Evolutionary conservation across 2,113 vertebrate genomes (phyloP), one percentile per base, ranked within the genome.

Genomic region (Ceyx melanurus): DNA sequence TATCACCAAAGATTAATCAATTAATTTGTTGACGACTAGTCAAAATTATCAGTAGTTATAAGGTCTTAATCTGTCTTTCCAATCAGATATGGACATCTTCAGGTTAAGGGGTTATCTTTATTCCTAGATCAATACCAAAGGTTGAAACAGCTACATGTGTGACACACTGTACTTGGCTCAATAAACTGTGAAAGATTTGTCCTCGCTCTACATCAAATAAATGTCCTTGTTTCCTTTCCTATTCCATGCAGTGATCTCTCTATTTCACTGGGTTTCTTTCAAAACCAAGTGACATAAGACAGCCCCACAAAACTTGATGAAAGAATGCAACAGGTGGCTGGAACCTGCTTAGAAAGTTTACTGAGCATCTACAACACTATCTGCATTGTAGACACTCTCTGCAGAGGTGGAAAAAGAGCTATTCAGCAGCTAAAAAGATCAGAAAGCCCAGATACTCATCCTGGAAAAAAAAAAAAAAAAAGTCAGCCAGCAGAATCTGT

Each of bases 191-290:
- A 35, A 87, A 33, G 13, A 14, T 66, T 66, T 82, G 51, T 10
- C 51, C 22, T 71, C 0, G 0, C 6, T 51, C 6, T 81, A 4
- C 15, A 53, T 51, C 46, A 57, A 6, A 1, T 25, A 50, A 19
- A 15, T 54, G 22, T 29, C 33, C 29, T 80, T 56, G 7, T 60
- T 28, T 64, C 9, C 22, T 61, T 68, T 73, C 31, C 12, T 60
- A 13, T 81, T 73, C 46, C 8, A 25, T 37, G 43, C 14, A 61
- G 16, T 57, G 51, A 57, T 57, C 28, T 28, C 17, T 64, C 77
- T 56, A 0, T 58, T 37, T 76, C 11, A 13, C n/a, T 23, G 20
- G 18, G 9, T 76, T 67, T 83, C 37, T 37, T 37, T 37, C 37
- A 37, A 37, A 37, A 37, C 37, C 37, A 37, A 37, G 10, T 37